These are phyloP conservation scores for Equus quagga DNA, from an alignment of 2,113 vertebrate genomes.

Conservation along the genomic window DNA sequence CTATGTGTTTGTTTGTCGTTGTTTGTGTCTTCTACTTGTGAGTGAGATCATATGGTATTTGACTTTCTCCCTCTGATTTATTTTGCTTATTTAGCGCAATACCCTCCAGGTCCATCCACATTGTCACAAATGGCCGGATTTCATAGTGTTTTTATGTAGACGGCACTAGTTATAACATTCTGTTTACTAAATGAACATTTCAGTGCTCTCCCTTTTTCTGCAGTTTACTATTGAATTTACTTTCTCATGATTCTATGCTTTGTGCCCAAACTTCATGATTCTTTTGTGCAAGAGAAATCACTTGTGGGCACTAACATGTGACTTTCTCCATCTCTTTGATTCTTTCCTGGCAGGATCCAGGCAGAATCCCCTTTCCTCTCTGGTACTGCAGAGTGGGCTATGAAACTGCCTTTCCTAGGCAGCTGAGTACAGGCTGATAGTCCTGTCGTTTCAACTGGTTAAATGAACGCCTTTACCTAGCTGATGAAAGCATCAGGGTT, in stretches of 20 bases:
- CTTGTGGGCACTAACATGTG: neutral
- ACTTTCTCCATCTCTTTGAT: neutral
- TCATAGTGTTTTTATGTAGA: neutral
- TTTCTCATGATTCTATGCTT: conserved; percentile 39
- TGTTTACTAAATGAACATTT: conserved; percentile 35
- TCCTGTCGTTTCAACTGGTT: conserved; percentile 57
- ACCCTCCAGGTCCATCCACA: too few species aligned
- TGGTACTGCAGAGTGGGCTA: neutral
- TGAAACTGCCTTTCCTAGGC: conserved; percentile 48
- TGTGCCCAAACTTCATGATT: conserved; percentile 62
- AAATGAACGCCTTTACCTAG: conserved; percentile 66
- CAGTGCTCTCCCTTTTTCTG: conserved; percentile 20
- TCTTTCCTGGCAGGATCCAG: conserved; percentile 8
- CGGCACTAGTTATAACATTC: neutral
- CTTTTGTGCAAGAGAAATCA: conserved; percentile 42
- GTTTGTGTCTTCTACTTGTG: too few species aligned
- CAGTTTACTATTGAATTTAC: conserved; percentile 36
- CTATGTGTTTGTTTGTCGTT: too few species aligned
- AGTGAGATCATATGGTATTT: too few species aligned
- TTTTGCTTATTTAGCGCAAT: too few species aligned
- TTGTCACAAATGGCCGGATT: too few species aligned
- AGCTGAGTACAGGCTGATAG: conserved; percentile 39
- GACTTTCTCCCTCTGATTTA: too few species aligned
- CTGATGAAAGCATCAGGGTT: conserved; percentile 70
- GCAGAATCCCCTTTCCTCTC: neutral